Base-by-base conservation (phyloP, 2,113 vertebrate species). In the Tychaedon coryphoeus region DNA sequence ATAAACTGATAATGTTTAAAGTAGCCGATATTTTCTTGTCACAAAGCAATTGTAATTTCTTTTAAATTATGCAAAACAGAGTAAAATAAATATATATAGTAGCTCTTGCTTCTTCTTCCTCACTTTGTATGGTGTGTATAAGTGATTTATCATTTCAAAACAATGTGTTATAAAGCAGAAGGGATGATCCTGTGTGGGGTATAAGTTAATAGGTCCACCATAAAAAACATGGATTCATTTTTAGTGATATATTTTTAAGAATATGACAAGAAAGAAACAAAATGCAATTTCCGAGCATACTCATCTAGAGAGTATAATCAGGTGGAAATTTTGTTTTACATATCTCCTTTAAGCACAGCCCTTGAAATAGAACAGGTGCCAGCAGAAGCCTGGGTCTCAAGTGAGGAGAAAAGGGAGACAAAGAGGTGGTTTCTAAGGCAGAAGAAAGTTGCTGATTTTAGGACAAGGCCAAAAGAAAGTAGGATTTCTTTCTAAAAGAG, bases 1-100 rank as follows among this genome's bases (percentile, higher is more conserved):
- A 88, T 96, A 95, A 94, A 91, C 51, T 67, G 89, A 88, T 88
- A 61, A 86, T 80, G 22, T 43, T 92, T 71, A 76, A 90, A 94
- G 47, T 36, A 86, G 33, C 19, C 87, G 33, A 16, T 75, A 54
- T 60, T 89, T 50, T 38, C 64, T 91, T 76, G 67, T 51, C 61
- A 50, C 26, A 1, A 5, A 69, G 38, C 22, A 81, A 81, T 53
- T 6, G 2, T 50, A 84, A 47, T 45, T 24, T 61, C 33, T 88
- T 94, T 67, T 66, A 74, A 82, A 26, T 47, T 45, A 79, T 1
- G 6, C 31, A 60, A 86, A 96, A 22, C 14, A 33, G 80, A 90
- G n/a, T 31, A 16, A 77, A 57, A 51, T 54, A 56, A 78, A 66
- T 74, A 65, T 15, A 42, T 19, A 47, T 22, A 40, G 33, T 40